These are phyloP conservation scores for Epinephelus coioides DNA, from an alignment of 2,797 vertebrate genomes.

Conservation along the genomic window DNA sequence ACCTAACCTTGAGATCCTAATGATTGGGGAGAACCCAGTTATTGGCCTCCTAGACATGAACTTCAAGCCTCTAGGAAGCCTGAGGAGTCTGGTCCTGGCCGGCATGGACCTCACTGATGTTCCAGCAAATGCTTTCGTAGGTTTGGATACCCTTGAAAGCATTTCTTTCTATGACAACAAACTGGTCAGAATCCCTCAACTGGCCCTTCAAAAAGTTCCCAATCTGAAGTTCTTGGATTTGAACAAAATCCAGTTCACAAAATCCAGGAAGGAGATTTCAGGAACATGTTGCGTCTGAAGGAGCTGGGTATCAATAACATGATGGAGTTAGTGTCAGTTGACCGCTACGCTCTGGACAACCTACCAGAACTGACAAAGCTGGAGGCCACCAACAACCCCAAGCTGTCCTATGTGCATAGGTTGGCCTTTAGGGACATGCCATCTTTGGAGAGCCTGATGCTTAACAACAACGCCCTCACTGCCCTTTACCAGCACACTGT, in stretches of 20 bases:
- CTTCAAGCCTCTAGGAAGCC: slow-evolving; percentile 92
- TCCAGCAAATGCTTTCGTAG: slow-evolving; percentile 95
- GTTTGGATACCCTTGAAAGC: slow-evolving; percentile 96
- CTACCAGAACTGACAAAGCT: slow-evolving; percentile 98
- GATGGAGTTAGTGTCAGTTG: slow-evolving; percentile 95
- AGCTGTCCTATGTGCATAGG: slow-evolving; percentile 94
- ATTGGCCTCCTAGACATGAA: slow-evolving; percentile 97
- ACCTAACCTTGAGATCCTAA: slow-evolving; percentile 97
- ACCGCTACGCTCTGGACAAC: slow-evolving; percentile 95
- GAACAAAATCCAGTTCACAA: slow-evolving; percentile 98
- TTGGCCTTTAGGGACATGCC: slow-evolving; percentile 94
- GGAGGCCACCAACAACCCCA: slow-evolving; percentile 98
- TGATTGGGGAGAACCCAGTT: slow-evolving; percentile 99
- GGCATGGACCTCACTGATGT: slow-evolving; percentile 98
- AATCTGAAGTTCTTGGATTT: slow-evolving; percentile 98
- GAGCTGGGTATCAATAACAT: slow-evolving; percentile 99
- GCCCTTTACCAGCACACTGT: slow-evolving; percentile 94
- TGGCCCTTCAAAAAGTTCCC: slow-evolving; percentile 95
- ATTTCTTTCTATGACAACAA: slow-evolving; percentile 99
- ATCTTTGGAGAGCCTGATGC: slow-evolving; percentile 97
- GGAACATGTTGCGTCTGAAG: slow-evolving; percentile 95
- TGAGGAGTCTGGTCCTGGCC: slow-evolving; percentile 96
- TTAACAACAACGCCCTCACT: slow-evolving; percentile 97
- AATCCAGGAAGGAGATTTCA: slow-evolving; percentile 97
- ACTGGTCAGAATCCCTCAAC: slow-evolving; percentile 92